phyloP scores from a whole-genome alignment of 2,888 invertebrate genomes.

The Iselma pallidipennis region DNA sequence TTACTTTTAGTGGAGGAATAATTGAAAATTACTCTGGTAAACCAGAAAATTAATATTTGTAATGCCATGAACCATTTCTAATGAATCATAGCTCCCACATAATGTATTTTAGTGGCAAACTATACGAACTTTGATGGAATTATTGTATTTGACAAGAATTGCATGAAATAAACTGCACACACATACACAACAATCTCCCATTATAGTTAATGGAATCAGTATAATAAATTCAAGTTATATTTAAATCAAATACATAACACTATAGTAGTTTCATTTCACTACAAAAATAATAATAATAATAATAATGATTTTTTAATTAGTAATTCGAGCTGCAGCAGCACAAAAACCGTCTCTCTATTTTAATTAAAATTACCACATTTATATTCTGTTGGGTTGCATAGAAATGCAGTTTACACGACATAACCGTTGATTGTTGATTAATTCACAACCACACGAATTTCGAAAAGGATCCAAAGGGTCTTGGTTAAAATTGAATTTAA shows the following conservation, averaged over 20 bases:
- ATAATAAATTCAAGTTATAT: not conserved
- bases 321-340: not conserved
- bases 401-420: not conserved
- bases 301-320: no score
- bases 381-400: not conserved
- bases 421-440: not conserved
- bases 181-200: no score
- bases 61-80: not conserved
- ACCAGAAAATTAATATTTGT: not conserved
- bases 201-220: not conserved
- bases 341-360: not conserved
- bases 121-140: not conserved
- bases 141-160: not conserved
- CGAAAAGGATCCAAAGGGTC: not conserved
- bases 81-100: not conserved
- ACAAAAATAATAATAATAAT: no score
- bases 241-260: not conserved
- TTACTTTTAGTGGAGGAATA: no score
- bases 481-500: constrained; percentile 24
- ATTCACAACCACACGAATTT: not conserved
- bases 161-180: not conserved
- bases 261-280: not conserved
- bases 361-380: not conserved
- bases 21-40: no score
- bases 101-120: not conserved